Base-by-base conservation (phyloP, 2,797 vertebrate genomes). In the Nothura maculosa region DNA sequence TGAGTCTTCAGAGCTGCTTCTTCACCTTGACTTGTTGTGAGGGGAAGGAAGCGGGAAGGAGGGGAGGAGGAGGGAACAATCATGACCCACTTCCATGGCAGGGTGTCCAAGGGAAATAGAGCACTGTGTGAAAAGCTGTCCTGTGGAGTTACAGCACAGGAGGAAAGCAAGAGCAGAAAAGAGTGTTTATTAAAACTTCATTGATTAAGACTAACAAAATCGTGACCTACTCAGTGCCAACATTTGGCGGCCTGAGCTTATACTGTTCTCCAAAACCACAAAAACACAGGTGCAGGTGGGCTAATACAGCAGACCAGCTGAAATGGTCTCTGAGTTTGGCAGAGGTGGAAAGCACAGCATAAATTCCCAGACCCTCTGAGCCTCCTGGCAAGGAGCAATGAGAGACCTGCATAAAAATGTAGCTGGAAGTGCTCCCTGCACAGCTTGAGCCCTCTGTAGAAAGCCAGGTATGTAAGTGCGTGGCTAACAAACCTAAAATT, bases 401-500 rank as follows among this genome's bases (percentile, higher is more conserved):
- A 54, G 54, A 77, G 0, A 72, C 77, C 4, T 6, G 22, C 73
- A 50, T 21, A 21, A 60, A 68, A 36, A 50, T 21, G 9, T 9
- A 11, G 2, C 32, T 93, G 24, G 42, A 43, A 10, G 94, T 14
- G 34, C 40, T 84, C n/a, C 5, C 30, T 89, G 38, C 57, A 47
- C 7, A 85, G 22, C 13, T 58, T 52, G 79, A 88, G 27, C 18
- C 40, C 16, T 87, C 43, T 30, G 40, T 52, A 68, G 30, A 89
- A 81, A 92, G 12, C 11, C 50, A 63, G 42, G 28, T 47, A 4
- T 32, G n/a, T 69, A 85, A 73, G 30, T 18, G 7, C 32, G 34
- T 30, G 34, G 74, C 34, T 38, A 85, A 79, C 66, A 89, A 43
- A 38, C 57, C 58, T 36, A n/a, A 87, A 96, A 96, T 95, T 87